Evolutionary conservation across 2,113 vertebrate species (phyloP).

Genomic region (Pseudorectes ferrugineus): DNA sequence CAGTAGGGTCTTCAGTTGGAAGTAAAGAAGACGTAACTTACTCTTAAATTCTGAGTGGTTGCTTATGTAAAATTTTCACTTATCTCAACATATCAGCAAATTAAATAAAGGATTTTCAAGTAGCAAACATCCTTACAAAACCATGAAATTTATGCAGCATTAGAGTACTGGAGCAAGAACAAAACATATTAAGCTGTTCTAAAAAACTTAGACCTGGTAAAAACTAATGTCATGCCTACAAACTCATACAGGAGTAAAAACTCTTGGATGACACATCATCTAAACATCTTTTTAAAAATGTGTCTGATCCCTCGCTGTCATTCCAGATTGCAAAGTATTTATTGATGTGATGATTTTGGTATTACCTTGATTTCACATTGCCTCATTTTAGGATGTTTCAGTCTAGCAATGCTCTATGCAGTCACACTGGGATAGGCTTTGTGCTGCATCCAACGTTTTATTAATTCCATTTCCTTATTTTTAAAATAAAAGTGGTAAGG

Average conservation of each 20-base stretch:
- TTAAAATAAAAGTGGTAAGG: background rate
- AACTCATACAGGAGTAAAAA: background rate
- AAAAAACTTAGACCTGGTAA: background rate
- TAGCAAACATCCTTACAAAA: background rate
- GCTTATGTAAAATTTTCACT: background rate
- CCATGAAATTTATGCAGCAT: background rate
- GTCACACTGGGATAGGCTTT: background rate
- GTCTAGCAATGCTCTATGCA: background rate
- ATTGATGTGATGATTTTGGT: background rate
- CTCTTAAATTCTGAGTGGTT: background rate
- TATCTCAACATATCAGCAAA: background rate
- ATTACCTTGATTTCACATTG: background rate
- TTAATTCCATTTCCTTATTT: background rate
- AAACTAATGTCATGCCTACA: background rate
- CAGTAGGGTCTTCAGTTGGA: background rate
- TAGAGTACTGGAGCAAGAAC: background rate
- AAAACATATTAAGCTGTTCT: background rate
- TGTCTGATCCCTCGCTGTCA: background rate
- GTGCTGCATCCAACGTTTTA: background rate
- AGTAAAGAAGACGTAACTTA: background rate
- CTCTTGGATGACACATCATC: background rate
- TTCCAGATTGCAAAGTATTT: background rate
- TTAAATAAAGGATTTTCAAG: background rate
- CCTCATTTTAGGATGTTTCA: background rate
- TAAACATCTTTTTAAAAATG: background rate